Evolutionary conservation across 2,888 invertebrate species (phyloP).

Genomic region (Odontomyia ornata): DNA sequence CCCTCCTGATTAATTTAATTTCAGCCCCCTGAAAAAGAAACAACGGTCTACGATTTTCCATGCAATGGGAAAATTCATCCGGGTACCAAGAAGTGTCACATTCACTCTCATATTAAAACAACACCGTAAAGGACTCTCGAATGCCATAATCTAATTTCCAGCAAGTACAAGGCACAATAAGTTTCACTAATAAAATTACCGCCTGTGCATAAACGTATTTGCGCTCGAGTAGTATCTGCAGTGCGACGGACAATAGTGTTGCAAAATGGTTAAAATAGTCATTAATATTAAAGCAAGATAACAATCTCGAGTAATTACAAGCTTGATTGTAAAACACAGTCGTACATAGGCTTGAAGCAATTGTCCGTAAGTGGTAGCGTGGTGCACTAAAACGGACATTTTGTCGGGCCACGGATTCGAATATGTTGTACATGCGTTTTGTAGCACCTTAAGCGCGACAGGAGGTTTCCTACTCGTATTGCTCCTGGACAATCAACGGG

Average conservation of each 20-base stretch:
- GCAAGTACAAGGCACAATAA: slow-evolving; percentile 3
- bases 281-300: slow-evolving; percentile 41
- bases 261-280: slow-evolving; percentile 39
- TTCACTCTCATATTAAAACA: too few species aligned
- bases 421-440: slow-evolving; percentile 1
- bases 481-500: too few species aligned
- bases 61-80: too few species aligned
- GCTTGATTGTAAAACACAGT: slow-evolving; percentile 38
- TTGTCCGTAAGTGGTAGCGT: slow-evolving; percentile 21
- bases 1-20: too few species aligned
- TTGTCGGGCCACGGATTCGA: not conserved
- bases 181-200: slow-evolving; percentile 14
- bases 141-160: not conserved
- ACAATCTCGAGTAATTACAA: slow-evolving; percentile 40
- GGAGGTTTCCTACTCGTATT: not conserved
- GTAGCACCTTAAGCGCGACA: slow-evolving; percentile 12
- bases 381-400: slow-evolving; percentile 7
- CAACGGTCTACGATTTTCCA: too few species aligned
- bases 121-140: too few species aligned
- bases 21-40: too few species aligned
- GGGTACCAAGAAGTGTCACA: too few species aligned
- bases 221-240: slow-evolving; percentile 19
- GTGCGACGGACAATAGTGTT: slow-evolving; percentile 38
- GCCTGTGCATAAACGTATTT: not conserved
- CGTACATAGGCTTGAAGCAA: slow-evolving; percentile 27